These are phyloP conservation scores for Muscidifurax raptorellus DNA, from an alignment of 1,140 invertebrate species.

Conservation along the genomic window DNA sequence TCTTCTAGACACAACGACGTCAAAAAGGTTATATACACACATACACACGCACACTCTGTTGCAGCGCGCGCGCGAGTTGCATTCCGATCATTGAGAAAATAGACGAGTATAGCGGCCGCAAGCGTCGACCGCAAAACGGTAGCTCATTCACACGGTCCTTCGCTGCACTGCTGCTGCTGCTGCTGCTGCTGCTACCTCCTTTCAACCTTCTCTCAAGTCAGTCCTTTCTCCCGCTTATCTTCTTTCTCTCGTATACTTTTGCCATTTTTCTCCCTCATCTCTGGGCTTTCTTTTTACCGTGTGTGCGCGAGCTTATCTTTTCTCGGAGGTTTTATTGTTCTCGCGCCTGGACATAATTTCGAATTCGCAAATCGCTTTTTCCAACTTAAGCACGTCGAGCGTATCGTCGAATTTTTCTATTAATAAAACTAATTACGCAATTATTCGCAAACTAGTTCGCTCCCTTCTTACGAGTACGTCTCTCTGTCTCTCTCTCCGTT, in stretches of 20 bases:
- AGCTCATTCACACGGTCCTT: conserved; percentile 68
- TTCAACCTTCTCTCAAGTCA: conserved; percentile 13
- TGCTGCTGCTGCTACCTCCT: background rate
- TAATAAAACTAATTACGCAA: background rate
- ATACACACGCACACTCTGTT: too few species aligned
- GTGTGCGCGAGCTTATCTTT: background rate
- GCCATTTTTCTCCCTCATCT: background rate
- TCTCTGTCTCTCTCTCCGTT: background rate
- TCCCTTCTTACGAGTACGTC: conserved; percentile 4
- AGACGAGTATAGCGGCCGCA: conserved; percentile 51
- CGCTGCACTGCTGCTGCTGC: background rate
- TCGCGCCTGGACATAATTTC: background rate
- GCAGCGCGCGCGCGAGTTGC: conserved; percentile 48
- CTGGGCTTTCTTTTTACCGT: background rate
- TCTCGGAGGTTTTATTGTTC: background rate
- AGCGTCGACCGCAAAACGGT: conserved; percentile 66
- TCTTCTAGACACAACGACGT: conserved; percentile 7
- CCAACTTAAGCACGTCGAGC: background rate
- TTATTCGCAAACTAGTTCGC: background rate
- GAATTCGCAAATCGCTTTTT: background rate
- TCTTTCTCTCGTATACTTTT: background rate
- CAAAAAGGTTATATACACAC: conserved; percentile 28
- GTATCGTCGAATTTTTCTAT: background rate
- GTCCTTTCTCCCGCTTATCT: background rate
- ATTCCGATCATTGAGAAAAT: conserved; percentile 67